Base-by-base conservation (phyloP, 2,888 invertebrate genomes). In the Tethea ocularis region DNA sequence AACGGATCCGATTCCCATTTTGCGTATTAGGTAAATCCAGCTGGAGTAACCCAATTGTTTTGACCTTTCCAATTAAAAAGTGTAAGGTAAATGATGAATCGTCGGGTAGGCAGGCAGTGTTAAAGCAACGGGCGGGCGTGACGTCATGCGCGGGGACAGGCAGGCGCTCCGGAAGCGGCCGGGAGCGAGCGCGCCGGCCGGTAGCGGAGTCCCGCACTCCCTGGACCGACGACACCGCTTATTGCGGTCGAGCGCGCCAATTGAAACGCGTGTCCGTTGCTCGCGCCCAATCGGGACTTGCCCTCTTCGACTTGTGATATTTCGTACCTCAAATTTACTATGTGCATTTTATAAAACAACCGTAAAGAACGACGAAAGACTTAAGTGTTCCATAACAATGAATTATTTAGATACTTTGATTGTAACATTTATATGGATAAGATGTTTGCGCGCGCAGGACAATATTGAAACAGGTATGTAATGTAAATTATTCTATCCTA, bases 61-160 rank as follows among this genome's bases (percentile, higher is more conserved):
- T 78, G 90, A 88, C 92, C 91, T 91, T 87, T 76, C 86, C 89
- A 92, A 92, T 93, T 92, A 92, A 90, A 91, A 92, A 86, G 82
- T 87, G 85, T 89, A 86, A 91, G 90, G 90, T 91, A 89, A 88
- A 86, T 80, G 83, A 78, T 83, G 82, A 77, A 75, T 74, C 69
- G 75, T n/a, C 38, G 38, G 38, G 38, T 10, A 38, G 38, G 38
- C 38, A 38, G 38, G 38, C 38, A 38, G 38, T 38, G n/a, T 38
- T 38, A n/a, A n/a, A 38, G 38, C 38, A 38, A n/a, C n/a, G 36
- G 36, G 75, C 70, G 66, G 74, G 63, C 61, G 57, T 60, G 68
- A 38, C 38, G 38, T 38, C 38, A 38, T n/a, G 72, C 71, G 71
- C 78, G 75, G 83, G 78, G 72, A 76, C 77, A 67, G 80, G 75